Conservation (phyloP, 2,888 invertebrate species). For the Syrphus vitripennis region DNA sequence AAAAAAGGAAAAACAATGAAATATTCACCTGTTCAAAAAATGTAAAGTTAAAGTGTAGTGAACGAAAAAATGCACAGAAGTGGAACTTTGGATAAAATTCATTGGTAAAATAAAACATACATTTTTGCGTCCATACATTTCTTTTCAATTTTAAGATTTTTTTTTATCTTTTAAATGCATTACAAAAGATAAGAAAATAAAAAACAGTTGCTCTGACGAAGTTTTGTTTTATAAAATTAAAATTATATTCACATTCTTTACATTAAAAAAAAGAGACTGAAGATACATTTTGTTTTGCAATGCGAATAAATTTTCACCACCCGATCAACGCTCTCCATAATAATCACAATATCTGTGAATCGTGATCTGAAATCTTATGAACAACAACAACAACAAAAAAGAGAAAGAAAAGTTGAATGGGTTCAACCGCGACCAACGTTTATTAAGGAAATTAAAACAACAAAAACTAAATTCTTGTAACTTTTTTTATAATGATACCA, state of each 20-base stretch:
- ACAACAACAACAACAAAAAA: constrained; percentile 1
- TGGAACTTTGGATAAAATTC: no score
- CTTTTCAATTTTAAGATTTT: no score
- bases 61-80: no score
- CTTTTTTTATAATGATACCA: neutral
- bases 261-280: neutral
- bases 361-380: constrained; percentile 21
- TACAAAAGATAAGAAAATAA: neutral
- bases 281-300: constrained; percentile 18
- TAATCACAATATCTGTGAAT: constrained; percentile 28
- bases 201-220: neutral
- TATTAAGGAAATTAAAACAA: constrained; percentile 6
- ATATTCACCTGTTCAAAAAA: no score
- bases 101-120: no score
- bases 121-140: no score
- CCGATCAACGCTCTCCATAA: constrained; percentile 56
- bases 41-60: no score
- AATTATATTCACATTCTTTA: constrained; percentile 23
- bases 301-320: constrained; percentile 32
- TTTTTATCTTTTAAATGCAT: no score
- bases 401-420: constrained; percentile 39
- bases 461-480: neutral
- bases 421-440: constrained; percentile 1
- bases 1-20: no score
- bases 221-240: constrained; percentile 8